phyloP scores from a whole-genome alignment of 92 coral and sea anemone genomes.

The Scolanthus callimorphus region DNA sequence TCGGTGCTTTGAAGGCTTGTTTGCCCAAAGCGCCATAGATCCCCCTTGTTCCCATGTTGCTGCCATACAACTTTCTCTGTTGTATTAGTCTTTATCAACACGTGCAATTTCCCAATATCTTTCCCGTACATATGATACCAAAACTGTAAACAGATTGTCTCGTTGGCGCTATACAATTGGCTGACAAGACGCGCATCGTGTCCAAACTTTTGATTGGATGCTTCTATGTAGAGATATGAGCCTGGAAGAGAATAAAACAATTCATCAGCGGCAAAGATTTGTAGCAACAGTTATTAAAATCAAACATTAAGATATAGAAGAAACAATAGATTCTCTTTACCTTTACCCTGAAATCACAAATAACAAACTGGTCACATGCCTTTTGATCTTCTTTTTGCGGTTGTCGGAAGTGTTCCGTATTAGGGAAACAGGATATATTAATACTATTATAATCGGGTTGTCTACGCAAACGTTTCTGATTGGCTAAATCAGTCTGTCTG shows the following conservation, averaged over 20 bases:
- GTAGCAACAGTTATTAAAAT: too few relatives aligned
- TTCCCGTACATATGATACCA: conserved; percentile 59
- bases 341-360: too few relatives aligned
- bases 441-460: too few relatives aligned
- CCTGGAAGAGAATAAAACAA: conserved; percentile 13
- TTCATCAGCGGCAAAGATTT: too few relatives aligned
- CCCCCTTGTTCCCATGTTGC: conserved; percentile 24
- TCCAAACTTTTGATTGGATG: conserved; percentile 21
- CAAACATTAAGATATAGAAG: too few relatives aligned
- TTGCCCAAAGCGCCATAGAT: conserved; percentile 56
- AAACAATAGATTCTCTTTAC: too few relatives aligned
- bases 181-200: conserved; percentile 47
- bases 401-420: too few relatives aligned
- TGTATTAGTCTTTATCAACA: conserved; percentile 29
- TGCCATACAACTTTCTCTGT: conserved; percentile 42
- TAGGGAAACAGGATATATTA: too few relatives aligned
- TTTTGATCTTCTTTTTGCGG: too few relatives aligned
- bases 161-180: conserved; percentile 23
- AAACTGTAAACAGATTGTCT: conserved; percentile 48
- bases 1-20: conserved; percentile 9
- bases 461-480: too few relatives aligned
- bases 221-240: conserved; percentile 37
- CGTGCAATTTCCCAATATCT: conserved; percentile 31
- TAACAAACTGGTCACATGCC: too few relatives aligned
- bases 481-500: too few relatives aligned